Percentiles rank a stretch among this genome's conserved stretches.
phyloP scores from a whole-genome alignment of 2,113 vertebrate species.

The Suncus etruscus region DNA sequence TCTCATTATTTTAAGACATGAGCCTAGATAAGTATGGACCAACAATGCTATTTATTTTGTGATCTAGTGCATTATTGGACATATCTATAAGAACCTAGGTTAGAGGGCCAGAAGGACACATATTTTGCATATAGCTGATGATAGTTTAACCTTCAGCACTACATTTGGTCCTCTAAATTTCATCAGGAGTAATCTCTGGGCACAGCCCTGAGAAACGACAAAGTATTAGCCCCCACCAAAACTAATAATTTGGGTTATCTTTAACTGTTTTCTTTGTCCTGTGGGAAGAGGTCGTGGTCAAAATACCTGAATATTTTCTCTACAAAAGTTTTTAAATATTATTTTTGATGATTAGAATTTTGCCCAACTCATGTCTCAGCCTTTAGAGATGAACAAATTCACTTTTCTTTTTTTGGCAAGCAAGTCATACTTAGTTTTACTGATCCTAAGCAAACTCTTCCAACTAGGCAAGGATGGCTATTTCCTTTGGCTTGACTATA shows the following conservation, averaged over 20 bases:
- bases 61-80: too few relatives aligned
- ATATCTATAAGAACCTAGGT: too few relatives aligned
- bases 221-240: too few relatives aligned
- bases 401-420: conserved; percentile 15
- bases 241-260: background rate
- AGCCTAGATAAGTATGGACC: background rate
- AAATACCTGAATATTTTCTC: background rate
- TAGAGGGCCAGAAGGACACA: too few relatives aligned
- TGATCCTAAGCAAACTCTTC: conserved; percentile 21
- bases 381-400: conserved; percentile 57
- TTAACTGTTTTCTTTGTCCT: background rate
- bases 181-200: too few relatives aligned
- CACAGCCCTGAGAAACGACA: too few relatives aligned
- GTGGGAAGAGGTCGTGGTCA: conserved; percentile 2
- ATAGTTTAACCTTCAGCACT: too few relatives aligned
- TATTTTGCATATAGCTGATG: too few relatives aligned
- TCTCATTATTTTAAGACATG: background rate
- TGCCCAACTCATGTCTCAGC: background rate
- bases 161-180: too few relatives aligned
- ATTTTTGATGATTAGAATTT: background rate
- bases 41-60: background rate
- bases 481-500: conserved; percentile 57
- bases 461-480: conserved; percentile 52
- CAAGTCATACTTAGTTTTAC: conserved; percentile 44
- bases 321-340: too few relatives aligned